Base-by-base conservation (phyloP, 2,888 invertebrate genomes). In the Drosophila pseudotakahashii region DNA sequence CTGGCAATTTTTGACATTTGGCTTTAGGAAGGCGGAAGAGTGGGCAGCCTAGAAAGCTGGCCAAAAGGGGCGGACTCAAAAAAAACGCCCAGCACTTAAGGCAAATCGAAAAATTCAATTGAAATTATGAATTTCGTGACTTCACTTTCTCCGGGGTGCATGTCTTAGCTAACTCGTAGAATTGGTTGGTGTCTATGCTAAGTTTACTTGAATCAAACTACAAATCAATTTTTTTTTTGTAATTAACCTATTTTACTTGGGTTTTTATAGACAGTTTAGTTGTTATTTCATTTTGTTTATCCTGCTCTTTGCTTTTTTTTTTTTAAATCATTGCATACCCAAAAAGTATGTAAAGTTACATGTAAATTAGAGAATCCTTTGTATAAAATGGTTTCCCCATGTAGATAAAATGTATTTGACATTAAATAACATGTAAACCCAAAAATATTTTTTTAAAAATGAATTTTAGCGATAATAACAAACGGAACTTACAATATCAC, bases 31-130 rank as follows among this genome's bases (percentile, higher is more conserved):
- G 19, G 62, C 63, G 44, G 50, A 23, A 60, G 57, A 16, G 16
- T 48, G 16, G 32, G 39, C 23, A 16, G 37, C 39, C 32, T 47
- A 44, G n/a, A 19, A 37, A 51, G 63, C 51, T 64, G 64, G 37
- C 37, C 52, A 64, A 64, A 64, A 52, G 66, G 66, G 66, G 64
- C 66, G 58, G 41, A 14, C 11, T 7, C 11, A 11, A 34, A 30
- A 16, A 16, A 9, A 60, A 32, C 60, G 70, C 52, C 59, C 58
- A 53, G 53, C 41, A 52, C 66, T 64, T 64, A 39, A 64, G 64
- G 66, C 52, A 58, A 60, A 61, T 48, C 32, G 32, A 48, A 10
- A 58, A 61, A 47, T 48, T 36, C 23, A 52, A 64, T 64, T 37
- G 39, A 64, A 64, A 47, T 34, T 16, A 37, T 23, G n/a, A 34